Evolutionary conservation across 35 echinoderm and acorn worm genomes (phyloP).

Genomic region (Hemicentrotus pulcherrimus): DNA sequence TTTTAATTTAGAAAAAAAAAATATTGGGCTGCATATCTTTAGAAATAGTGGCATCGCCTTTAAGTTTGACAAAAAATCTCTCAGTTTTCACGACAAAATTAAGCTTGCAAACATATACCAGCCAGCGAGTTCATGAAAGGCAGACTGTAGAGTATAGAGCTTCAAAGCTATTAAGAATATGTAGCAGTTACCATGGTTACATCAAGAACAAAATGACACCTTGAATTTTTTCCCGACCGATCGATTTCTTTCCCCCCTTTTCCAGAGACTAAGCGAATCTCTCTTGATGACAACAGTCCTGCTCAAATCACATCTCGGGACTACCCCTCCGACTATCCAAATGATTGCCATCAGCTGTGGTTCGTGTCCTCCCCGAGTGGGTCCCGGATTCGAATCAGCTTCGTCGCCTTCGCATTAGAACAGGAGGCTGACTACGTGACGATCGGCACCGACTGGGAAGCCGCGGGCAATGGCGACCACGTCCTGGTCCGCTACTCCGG

Average conservation of each 20-base stretch:
- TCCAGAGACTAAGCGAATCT: neutral
- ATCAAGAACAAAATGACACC: neutral
- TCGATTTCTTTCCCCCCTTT: neutral
- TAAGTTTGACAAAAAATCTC: no score
- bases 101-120: neutral
- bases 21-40: no score
- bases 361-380: slow-evolving; percentile 26
- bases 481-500: slow-evolving; percentile 22
- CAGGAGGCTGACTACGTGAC: slow-evolving; percentile 1
- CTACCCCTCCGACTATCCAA: slow-evolving; percentile 10
- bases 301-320: neutral
- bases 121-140: no score
- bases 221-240: neutral
- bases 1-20: no score
- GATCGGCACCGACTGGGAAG: slow-evolving; percentile 5
- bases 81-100: neutral
- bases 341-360: slow-evolving; percentile 22
- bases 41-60: no score
- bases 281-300: neutral
- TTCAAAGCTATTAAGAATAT: no score
- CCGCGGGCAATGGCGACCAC: neutral
- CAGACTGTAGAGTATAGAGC: no score
- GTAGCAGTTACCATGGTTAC: neutral
- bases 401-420: neutral
- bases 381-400: neutral